Base-by-base conservation (phyloP, 1,140 invertebrate genomes). In the Aethina tumida region DNA sequence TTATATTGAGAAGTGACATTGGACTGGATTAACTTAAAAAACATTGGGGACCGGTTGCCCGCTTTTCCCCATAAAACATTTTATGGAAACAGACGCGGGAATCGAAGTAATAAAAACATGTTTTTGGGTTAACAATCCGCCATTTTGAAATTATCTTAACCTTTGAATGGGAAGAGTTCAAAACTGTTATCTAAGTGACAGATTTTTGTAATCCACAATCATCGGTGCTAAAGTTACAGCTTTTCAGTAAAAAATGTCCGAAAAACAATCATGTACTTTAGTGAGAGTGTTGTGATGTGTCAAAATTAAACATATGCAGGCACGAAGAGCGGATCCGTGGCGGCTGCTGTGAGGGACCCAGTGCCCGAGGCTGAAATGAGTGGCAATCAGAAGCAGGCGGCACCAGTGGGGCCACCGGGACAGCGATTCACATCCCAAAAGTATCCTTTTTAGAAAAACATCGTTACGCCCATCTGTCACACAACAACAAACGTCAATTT, bases 71-170 rank as follows among this genome's bases (percentile, higher is more conserved):
- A 35, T 28, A 14, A 39, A 34, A 13, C 19, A 33, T 19, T 32
- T 40, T 27, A 19, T 36, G 36, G 21, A 20, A 25, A 33, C 14
- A 28, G 13, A 26, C 19, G 32, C 35, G 21, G 24, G 28, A 25
- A 44, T 33, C 8, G 21, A 22, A 21, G 19, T 36, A 22, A 26
- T 21, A 33, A 38, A 45, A 48, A 45, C 47, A 60, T 62, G 59
- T 60, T 62, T 59, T 60, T 59, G 52, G 49, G 49, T 52, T 60
- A 59, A 58, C 45, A 50, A 29, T 56, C 60, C 54, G 60, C 60
- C 60, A 62, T 62, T 46, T 62, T 62, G 59, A 38, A 54, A 52
- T 40, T 49, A 56, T 50, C 53, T 60, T 62, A 62, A 62, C 60
- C 60, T 62, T 62, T 55, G 55, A 53, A 53, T 56, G 48, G 45